Conservation (phyloP, 2,888 invertebrate genomes). For the Cheilosia variabilis region DNA sequence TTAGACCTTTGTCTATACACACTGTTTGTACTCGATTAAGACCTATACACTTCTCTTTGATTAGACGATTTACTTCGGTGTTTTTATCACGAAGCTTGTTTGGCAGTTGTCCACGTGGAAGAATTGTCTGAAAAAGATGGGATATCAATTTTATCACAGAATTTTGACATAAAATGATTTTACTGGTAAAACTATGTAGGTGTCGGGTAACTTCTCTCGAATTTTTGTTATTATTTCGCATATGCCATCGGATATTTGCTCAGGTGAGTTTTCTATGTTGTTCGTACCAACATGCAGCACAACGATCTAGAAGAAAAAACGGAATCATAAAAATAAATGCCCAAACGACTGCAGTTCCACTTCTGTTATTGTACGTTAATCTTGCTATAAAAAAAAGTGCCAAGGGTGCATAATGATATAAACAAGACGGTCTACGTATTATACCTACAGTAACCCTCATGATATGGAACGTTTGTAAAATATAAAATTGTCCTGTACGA, state of each 20-base stretch:
- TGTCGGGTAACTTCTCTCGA: slow-evolving; percentile 90
- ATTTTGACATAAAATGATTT: slow-evolving; percentile 77
- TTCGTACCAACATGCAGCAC: slow-evolving; percentile 95
- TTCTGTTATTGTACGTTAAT: too few species aligned
- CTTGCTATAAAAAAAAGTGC: too few species aligned
- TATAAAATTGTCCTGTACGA: too few species aligned
- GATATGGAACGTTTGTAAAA: too few species aligned
- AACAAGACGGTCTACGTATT: too few species aligned
- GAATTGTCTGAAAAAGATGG: slow-evolving; percentile 89
- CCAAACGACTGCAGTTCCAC: too few species aligned
- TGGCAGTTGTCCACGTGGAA: slow-evolving; percentile 94
- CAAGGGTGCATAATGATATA: too few species aligned
- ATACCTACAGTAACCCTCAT: too few species aligned
- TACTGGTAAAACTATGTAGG: slow-evolving; percentile 94
- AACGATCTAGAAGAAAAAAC: slow-evolving; percentile 87
- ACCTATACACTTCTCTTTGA: slow-evolving; percentile 87
- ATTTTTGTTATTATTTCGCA: slow-evolving; percentile 90
- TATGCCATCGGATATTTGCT: slow-evolving; percentile 92
- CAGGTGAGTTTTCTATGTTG: slow-evolving; percentile 91
- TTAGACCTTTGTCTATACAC: slow-evolving; percentile 90
- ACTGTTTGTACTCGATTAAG: slow-evolving; percentile 91
- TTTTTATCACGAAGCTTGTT: slow-evolving; percentile 92
- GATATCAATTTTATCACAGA: neutral
- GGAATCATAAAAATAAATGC: slow-evolving; percentile 8
- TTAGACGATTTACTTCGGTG: slow-evolving; percentile 88